A percentile compares a stretch with the other conserved stretches of the same genome.
Conservation (phyloP, 2,113 vertebrate genomes). For the Oncorhynchus gorbuscha region DNA sequence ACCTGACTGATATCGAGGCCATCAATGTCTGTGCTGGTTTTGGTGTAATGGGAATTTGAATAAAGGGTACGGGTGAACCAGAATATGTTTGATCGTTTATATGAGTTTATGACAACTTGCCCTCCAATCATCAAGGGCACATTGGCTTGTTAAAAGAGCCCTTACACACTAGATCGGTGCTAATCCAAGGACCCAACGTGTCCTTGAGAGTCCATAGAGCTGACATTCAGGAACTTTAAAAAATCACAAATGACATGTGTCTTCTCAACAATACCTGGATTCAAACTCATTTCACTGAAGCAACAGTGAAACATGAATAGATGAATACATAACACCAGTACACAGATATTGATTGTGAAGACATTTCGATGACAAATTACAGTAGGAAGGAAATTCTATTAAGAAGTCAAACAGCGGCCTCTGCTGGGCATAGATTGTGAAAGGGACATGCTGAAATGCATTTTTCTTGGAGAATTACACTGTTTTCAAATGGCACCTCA, state of each 20-base stretch:
- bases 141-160: not conserved
- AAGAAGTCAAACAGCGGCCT: constrained; percentile 67
- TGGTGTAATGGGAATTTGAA: constrained; percentile 28
- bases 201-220: no score
- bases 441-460: not conserved
- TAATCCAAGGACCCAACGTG: no score
- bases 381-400: constrained; percentile 9
- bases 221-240: no score
- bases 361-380: no score
- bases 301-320: no score
- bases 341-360: not conserved
- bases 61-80: constrained; percentile 20
- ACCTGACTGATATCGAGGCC: constrained; percentile 47
- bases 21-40: constrained; percentile 24
- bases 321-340: no score
- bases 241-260: not conserved
- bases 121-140: not conserved
- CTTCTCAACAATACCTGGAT: no score
- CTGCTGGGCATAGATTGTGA: constrained; percentile 59
- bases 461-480: not conserved
- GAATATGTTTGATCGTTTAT: not conserved
- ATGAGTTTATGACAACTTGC: constrained; percentile 38
- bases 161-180: not conserved
- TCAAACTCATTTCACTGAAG: no score
- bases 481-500: not conserved